These are phyloP conservation scores for Telmatherina bonti DNA, from an alignment of 2,797 vertebrate species.

Conservation along the genomic window DNA sequence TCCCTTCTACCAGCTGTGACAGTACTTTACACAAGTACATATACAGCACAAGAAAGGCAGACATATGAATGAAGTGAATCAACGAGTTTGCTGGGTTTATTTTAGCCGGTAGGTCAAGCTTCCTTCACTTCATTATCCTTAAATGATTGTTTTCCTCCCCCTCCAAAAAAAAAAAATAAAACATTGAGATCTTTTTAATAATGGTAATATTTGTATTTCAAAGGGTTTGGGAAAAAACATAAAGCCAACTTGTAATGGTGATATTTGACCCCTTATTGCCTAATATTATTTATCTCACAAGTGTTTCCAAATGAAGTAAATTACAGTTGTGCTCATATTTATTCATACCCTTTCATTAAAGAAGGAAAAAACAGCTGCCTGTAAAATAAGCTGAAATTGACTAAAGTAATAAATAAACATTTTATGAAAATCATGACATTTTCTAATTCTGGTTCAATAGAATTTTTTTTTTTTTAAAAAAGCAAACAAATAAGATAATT, in stretches of 20 bases:
- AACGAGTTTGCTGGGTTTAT: constrained; percentile 11
- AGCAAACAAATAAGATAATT: no score
- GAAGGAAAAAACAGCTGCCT: no score
- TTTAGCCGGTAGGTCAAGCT: constrained; percentile 20
- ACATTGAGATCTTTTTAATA: background rate
- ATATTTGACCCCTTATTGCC: background rate
- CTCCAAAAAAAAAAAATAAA: background rate
- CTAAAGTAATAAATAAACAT: no score
- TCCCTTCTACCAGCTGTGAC: no score
- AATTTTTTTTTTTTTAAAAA: no score
- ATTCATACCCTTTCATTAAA: no score
- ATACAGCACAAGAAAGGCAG: background rate
- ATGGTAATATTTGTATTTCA: no score
- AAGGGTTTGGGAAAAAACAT: no score
- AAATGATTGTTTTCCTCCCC: background rate
- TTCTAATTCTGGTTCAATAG: no score
- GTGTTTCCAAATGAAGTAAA: background rate
- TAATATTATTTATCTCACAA: background rate
- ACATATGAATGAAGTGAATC: background rate
- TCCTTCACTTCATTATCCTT: constrained; percentile 22
- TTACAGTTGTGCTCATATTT: background rate
- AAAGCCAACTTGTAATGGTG: no score
- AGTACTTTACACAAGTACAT: background rate
- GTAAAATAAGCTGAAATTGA: no score
- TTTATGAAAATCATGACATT: no score